Evolutionary conservation across 2,888 invertebrate species (phyloP).

Genomic region (Chymomyza caudatula): DNA sequence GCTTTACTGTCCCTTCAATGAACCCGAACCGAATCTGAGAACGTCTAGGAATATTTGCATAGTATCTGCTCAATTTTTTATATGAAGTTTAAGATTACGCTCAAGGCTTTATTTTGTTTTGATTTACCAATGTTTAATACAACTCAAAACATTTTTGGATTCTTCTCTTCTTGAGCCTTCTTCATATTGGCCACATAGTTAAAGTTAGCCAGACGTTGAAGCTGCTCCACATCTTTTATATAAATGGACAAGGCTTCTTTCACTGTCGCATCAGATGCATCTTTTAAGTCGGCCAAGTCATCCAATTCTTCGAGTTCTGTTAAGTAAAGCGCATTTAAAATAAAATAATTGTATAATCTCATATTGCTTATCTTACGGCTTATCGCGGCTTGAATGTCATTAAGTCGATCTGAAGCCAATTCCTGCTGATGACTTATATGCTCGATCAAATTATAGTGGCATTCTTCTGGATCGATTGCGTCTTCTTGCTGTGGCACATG

Average conservation of each 20-base stretch:
- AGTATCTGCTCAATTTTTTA: too few relatives aligned
- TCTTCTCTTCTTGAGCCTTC: slow-evolving; percentile 36
- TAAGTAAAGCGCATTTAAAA: slow-evolving; percentile 6
- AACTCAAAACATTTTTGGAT: background rate
- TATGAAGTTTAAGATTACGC: background rate
- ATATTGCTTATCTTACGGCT: slow-evolving; percentile 78
- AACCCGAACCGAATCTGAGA: too few relatives aligned
- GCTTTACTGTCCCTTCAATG: too few relatives aligned
- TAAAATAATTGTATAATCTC: background rate
- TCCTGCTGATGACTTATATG: slow-evolving; percentile 88
- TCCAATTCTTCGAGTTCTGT: slow-evolving; percentile 74
- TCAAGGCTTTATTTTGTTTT: background rate
- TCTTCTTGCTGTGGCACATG: slow-evolving; percentile 88
- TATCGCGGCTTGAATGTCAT: slow-evolving; percentile 87
- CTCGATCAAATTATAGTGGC: slow-evolving; percentile 86
- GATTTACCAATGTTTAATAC: background rate
- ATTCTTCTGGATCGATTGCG: slow-evolving; percentile 88
- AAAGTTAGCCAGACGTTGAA: too few relatives aligned
- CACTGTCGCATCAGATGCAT: slow-evolving; percentile 82
- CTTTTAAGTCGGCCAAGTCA: slow-evolving; percentile 78
- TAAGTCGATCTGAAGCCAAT: slow-evolving; percentile 84
- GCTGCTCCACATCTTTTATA: slow-evolving; percentile 84
- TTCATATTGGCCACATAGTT: slow-evolving; percentile 78
- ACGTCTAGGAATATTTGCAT: too few relatives aligned
- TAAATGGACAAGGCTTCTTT: slow-evolving; percentile 87